These are phyloP conservation scores for Agapornis canus DNA, from an alignment of 2,797 vertebrate species.

Conservation along the genomic window DNA sequence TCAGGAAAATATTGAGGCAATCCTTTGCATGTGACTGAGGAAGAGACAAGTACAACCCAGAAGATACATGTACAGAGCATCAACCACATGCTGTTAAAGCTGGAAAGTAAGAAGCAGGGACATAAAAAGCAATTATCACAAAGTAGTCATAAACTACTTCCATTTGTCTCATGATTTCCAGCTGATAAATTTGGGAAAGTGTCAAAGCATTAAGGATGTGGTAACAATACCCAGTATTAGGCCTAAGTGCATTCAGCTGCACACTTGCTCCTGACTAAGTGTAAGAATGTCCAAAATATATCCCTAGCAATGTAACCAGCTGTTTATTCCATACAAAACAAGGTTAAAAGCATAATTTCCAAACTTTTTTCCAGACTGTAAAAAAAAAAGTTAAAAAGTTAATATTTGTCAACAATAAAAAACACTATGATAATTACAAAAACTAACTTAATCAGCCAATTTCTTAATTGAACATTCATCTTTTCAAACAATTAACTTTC, in stretches of 20 bases:
- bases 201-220: neutral
- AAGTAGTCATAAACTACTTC: neutral
- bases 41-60: neutral
- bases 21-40: neutral
- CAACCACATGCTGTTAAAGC: neutral
- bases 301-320: neutral
- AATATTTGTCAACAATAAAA: neutral
- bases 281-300: neutral
- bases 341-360: neutral
- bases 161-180: neutral
- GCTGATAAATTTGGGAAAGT: neutral
- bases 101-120: neutral
- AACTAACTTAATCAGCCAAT: neutral
- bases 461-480: neutral
- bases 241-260: neutral
- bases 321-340: neutral
- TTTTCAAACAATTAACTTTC: neutral
- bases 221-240: neutral
- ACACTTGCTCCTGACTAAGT: neutral
- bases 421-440: neutral
- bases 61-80: neutral
- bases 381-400: neutral
- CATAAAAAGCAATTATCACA: neutral
- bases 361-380: neutral
- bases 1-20: neutral